Percentiles rank a stretch among this genome's conserved stretches.
Conservation (phyloP, 2,113 vertebrate species). For the Oncorhynchus gorbuscha region DNA sequence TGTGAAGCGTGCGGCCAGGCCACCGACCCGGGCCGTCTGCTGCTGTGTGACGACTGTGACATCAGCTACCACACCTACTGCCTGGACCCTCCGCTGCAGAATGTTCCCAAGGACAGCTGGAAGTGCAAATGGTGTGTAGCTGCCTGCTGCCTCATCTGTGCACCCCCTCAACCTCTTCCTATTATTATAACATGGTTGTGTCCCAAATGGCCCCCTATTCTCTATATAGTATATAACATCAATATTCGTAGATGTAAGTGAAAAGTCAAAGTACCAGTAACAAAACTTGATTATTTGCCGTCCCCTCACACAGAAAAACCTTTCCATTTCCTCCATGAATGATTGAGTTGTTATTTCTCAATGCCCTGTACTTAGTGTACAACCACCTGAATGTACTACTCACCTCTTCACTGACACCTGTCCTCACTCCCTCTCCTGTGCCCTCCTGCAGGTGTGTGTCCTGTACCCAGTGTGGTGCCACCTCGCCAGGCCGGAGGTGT, state of each 20-base stretch:
- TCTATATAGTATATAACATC: background rate
- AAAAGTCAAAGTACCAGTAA: too few species aligned
- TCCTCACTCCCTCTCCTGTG: slow-evolving; percentile 11
- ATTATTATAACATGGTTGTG: background rate
- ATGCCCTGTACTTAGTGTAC: background rate
- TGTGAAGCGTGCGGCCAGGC: slow-evolving; percentile 97
- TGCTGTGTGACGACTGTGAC: slow-evolving; percentile 96
- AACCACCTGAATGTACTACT: background rate
- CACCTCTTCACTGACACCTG: background rate
- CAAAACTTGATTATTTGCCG: too few species aligned
- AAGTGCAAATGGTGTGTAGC: slow-evolving; percentile 93
- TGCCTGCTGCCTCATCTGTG: background rate
- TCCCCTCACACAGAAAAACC: too few species aligned
- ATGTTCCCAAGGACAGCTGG: slow-evolving; percentile 96
- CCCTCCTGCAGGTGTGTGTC: slow-evolving; percentile 86
- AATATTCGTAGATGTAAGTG: too few species aligned
- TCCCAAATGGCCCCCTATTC: background rate
- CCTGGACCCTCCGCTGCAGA: slow-evolving; percentile 94
- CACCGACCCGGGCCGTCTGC: slow-evolving; percentile 89
- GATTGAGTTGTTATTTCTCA: background rate
- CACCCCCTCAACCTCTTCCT: background rate
- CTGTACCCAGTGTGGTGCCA: slow-evolving; percentile 92
- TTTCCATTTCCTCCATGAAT: background rate
- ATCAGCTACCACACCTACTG: slow-evolving; percentile 99
- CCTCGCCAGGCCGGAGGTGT: slow-evolving; percentile 89